Conservation (phyloP, 2,797 vertebrate genomes). For the Poeciliopsis turneri region DNA sequence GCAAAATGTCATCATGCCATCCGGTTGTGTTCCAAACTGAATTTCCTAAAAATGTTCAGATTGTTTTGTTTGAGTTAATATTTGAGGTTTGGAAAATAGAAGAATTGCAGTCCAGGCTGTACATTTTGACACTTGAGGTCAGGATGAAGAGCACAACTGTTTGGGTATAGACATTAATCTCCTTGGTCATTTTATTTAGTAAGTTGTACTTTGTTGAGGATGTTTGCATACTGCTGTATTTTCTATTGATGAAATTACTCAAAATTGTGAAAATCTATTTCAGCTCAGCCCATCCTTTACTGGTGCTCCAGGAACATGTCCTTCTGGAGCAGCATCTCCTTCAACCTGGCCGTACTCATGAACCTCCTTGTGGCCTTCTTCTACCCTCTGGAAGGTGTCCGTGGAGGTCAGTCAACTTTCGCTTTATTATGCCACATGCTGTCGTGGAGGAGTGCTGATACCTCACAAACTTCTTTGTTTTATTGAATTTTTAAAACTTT, state of each 20-base stretch:
- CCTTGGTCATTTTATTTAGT: neutral
- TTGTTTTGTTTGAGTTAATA: neutral
- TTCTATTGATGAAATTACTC: neutral
- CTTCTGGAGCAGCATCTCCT: conserved; percentile 99
- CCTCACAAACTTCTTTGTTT: neutral
- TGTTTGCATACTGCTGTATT: neutral
- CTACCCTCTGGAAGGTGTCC: conserved; percentile 93
- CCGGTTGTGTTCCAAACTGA: neutral
- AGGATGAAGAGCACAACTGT: neutral
- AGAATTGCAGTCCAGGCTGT: neutral
- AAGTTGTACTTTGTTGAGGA: neutral
- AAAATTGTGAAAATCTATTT: conserved; percentile 21
- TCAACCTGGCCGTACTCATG: conserved; percentile 98
- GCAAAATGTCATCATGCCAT: neutral
- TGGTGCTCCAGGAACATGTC: conserved; percentile 99
- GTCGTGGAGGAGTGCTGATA: neutral
- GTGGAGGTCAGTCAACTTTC: conserved; percentile 85
- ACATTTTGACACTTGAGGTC: neutral
- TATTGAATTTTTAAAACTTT: too few relatives aligned
- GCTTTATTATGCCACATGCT: neutral
- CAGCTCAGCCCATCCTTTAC: conserved; percentile 96
- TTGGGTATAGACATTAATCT: neutral
- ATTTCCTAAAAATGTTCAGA: neutral
- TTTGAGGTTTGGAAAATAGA: neutral
- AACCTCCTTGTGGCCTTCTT: conserved; percentile 98